Conservation (phyloP, 2,113 vertebrate species). For the Holacanthus passer region DNA sequence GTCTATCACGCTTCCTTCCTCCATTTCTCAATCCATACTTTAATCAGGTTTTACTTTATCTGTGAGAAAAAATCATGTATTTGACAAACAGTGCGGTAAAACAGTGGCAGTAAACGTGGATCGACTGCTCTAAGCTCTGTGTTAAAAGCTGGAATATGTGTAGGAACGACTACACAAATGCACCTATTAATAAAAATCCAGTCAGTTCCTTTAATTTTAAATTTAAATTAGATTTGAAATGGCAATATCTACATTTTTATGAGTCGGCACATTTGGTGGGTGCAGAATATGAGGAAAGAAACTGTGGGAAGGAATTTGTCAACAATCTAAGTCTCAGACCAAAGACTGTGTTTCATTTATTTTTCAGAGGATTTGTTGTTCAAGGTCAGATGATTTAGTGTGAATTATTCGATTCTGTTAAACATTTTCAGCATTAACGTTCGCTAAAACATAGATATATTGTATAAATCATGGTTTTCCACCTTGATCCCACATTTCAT, state of each 20-base stretch:
- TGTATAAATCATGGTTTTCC: background rate
- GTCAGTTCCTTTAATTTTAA: background rate
- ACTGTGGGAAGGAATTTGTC: background rate
- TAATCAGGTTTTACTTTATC: conserved; percentile 32
- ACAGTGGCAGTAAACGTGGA: conserved; percentile 23
- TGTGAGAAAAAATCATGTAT: background rate
- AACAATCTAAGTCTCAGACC: background rate
- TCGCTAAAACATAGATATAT: background rate
- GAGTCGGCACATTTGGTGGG: background rate
- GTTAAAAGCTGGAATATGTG: conserved; percentile 20
- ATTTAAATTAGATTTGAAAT: background rate
- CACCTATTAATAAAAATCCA: conserved; percentile 16
- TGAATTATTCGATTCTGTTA: background rate
- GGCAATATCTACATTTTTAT: background rate
- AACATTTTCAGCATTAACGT: background rate
- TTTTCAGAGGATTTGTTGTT: background rate
- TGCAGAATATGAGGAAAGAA: background rate
- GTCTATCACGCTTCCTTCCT: conserved; percentile 30
- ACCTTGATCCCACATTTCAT: conserved; percentile 3
- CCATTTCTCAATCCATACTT: conserved; percentile 40
- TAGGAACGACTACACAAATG: conserved; percentile 5
- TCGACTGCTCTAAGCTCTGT: background rate
- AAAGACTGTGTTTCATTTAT: background rate
- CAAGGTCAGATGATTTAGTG: background rate
- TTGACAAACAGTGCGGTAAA: conserved; percentile 15